Conservation (phyloP, 2,888 invertebrate genomes). For the Tupiocoris notatus region DNA sequence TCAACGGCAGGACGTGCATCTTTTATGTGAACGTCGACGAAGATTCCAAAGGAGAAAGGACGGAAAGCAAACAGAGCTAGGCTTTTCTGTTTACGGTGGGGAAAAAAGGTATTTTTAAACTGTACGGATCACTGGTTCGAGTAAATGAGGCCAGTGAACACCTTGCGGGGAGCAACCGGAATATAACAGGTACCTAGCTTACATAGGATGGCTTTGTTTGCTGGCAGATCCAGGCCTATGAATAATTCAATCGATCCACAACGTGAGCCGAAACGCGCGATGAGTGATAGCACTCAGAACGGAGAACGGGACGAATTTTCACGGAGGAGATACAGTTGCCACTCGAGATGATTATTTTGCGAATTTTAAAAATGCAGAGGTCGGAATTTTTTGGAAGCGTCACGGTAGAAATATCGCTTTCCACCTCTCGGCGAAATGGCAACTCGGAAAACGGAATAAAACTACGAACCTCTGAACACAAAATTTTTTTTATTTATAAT, state of each 20-base stretch:
- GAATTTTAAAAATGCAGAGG: too few relatives aligned
- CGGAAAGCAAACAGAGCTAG: not conserved
- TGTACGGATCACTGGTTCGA: not conserved
- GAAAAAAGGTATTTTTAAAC: not conserved
- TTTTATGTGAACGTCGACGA: not conserved
- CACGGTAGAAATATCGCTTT: too few relatives aligned
- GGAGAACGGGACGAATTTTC: too few relatives aligned
- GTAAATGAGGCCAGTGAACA: not conserved
- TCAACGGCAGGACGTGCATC: not conserved
- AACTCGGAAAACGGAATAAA: too few relatives aligned
- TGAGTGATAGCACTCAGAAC: not conserved
- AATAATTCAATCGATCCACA: not conserved
- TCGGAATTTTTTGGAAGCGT: too few relatives aligned
- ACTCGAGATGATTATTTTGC: not conserved
- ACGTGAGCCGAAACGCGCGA: not conserved
- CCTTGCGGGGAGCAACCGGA: not conserved
- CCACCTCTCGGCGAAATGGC: too few relatives aligned
- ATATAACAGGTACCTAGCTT: not conserved
- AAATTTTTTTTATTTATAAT: too few relatives aligned
- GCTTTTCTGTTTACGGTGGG: not conserved
- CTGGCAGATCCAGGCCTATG: not conserved
- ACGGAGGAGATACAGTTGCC: too few relatives aligned
- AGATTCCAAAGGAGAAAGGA: not conserved
- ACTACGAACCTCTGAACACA: too few relatives aligned
- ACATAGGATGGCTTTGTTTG: not conserved